A percentile compares a stretch with the other conserved stretches of the same genome.
These are phyloP conservation scores for Conops quadrifasciatus DNA, from an alignment of 2,888 invertebrate species.

Conservation along the genomic window DNA sequence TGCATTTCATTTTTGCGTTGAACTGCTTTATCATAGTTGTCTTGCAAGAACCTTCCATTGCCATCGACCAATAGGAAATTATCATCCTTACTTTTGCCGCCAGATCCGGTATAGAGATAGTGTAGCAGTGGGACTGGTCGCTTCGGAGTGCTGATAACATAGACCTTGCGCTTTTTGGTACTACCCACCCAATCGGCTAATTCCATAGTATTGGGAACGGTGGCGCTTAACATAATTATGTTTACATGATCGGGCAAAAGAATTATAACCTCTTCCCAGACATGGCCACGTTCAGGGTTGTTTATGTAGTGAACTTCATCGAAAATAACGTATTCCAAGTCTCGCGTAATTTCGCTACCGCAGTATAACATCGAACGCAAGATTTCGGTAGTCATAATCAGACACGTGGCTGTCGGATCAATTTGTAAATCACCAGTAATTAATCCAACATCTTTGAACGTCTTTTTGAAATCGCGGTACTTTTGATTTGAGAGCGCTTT, in stretches of 20 bases:
- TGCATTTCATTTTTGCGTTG: constrained; percentile 66
- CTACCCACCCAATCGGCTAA: constrained; percentile 95
- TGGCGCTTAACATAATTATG: constrained; percentile 97
- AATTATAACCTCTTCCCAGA: constrained; percentile 99
- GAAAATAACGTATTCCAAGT: constrained; percentile 98
- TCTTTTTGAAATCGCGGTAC: constrained; percentile 93
- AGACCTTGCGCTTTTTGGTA: constrained; percentile 86
- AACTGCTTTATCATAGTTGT: constrained; percentile 72
- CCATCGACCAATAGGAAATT: constrained; percentile 82
- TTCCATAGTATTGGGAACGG: constrained; percentile 95
- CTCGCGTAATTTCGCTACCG: constrained; percentile 91
- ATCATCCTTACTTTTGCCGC: constrained; percentile 75
- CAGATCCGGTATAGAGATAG: constrained; percentile 83
- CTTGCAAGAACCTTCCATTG: constrained; percentile 73
- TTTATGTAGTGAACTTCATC: constrained; percentile 99
- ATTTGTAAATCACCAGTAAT: constrained; percentile 97
- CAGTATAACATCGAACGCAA: constrained; percentile 96
- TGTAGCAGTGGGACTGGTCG: constrained; percentile 96
- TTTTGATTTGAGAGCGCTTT: constrained; percentile 99
- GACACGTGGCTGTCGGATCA: constrained; percentile 89
- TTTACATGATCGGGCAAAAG: constrained; percentile 93
- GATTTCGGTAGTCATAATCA: constrained; percentile 99
- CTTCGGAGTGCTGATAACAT: constrained; percentile 91
- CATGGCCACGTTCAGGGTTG: constrained; percentile 96
- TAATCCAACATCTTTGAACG: constrained; percentile 91